Percentiles rank a stretch among this genome's conserved stretches.
phyloP scores from a whole-genome alignment of 2,113 vertebrate genomes.

The Chloropsis hardwickii region DNA sequence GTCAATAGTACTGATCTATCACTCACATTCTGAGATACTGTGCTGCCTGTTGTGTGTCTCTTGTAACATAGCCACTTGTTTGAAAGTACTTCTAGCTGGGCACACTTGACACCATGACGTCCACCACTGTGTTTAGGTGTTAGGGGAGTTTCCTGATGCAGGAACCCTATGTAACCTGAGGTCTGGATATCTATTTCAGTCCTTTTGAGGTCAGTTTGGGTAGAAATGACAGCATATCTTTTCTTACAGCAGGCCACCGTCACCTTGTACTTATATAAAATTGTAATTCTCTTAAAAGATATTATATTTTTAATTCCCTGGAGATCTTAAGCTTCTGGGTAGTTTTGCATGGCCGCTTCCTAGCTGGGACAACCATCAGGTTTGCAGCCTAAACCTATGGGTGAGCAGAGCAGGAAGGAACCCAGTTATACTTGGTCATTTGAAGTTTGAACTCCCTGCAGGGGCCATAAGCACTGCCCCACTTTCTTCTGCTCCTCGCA shows the following conservation, averaged over 20 bases:
- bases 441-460: fast-evolving
- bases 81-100: neutral
- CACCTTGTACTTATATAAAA: neutral
- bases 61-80: neutral
- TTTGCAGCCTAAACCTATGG: neutral
- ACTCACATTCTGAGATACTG: neutral
- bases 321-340: neutral
- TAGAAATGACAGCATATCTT: neutral
- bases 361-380: neutral
- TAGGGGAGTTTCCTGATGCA: neutral
- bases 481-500: neutral
- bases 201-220: neutral
- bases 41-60: neutral
- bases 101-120: neutral
- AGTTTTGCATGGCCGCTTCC: neutral
- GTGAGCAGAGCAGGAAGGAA: neutral
- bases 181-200: neutral
- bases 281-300: neutral
- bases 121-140: neutral
- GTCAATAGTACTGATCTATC: fast-evolving
- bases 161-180: neutral
- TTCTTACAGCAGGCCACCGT: neutral
- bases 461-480: neutral
- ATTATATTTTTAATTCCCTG: neutral
- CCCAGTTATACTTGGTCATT: too few species aligned